Conservation (phyloP, 2,888 invertebrate species). For the Polylopha cassiicola region DNA sequence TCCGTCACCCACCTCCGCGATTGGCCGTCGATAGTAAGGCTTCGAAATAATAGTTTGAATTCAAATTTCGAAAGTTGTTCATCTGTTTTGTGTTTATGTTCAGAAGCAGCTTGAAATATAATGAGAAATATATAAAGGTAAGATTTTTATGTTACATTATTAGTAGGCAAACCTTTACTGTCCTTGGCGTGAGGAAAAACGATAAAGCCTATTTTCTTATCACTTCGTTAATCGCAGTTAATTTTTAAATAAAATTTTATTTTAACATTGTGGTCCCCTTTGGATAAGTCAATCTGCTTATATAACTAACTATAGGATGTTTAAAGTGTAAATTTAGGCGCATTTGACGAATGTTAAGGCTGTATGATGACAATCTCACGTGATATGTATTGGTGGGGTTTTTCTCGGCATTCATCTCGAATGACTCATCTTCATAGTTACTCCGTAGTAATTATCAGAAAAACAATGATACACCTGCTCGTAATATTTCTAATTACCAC, state of each 20-base stretch:
- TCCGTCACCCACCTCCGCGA: conserved; percentile 66
- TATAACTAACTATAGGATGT: no score
- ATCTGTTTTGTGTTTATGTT: conserved; percentile 32
- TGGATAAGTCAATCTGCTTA: no score
- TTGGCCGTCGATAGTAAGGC: conserved; percentile 62
- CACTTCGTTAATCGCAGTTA: conserved; percentile 21
- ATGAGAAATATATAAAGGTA: conserved; percentile 33
- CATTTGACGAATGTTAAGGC: no score
- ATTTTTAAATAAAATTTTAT: conserved; percentile 15
- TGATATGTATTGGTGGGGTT: conserved; percentile 25
- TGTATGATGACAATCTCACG: conserved; percentile 21
- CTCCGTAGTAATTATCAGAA: conserved; percentile 23
- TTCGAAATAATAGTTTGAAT: conserved; percentile 41
- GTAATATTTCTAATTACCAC: no score
- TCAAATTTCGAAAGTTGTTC: conserved; percentile 60
- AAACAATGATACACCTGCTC: no score
- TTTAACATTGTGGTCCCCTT: no score
- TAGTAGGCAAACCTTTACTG: neutral
- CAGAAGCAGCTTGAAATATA: conserved; percentile 4
- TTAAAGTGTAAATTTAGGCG: no score
- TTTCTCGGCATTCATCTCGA: conserved; percentile 31
- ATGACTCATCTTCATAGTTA: conserved; percentile 36
- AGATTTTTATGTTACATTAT: conserved; percentile 19
- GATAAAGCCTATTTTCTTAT: conserved; percentile 24
- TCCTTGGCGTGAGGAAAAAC: conserved; percentile 18